These are phyloP conservation scores for roundworm (Caenorhabditis elegans) DNA, from an alignment of 1,140 invertebrate species.

Conservation along the genomic window WBcel235 BX284606.5:1174501-1175000, in stretches of 20 bases:
- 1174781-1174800: too few relatives aligned
- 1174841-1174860: neutral
- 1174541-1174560: neutral
- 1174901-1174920: slow-evolving; percentile 12
- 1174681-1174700: neutral
- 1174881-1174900: slow-evolving; percentile 16
- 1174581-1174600: slow-evolving; percentile 48
- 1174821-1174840: neutral
- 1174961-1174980: neutral
- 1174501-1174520: neutral
- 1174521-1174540: neutral
- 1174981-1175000: slow-evolving; percentile 3
- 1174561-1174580: slow-evolving; percentile 3
- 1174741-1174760: too few relatives aligned
- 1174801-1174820: too few relatives aligned
- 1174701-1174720: too few relatives aligned
- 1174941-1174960: slow-evolving; percentile 21
- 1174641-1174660: neutral
- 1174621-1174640: neutral
- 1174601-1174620: slow-evolving; percentile 43
- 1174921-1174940: slow-evolving; percentile 18
- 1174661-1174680: neutral
- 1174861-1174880: neutral
- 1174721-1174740: too few relatives aligned
- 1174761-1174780: too few relatives aligned